Percentiles rank a stretch among this genome's conserved stretches.
phyloP scores from a whole-genome alignment of 2,888 invertebrate species.

The Oxytorus armatus region DNA sequence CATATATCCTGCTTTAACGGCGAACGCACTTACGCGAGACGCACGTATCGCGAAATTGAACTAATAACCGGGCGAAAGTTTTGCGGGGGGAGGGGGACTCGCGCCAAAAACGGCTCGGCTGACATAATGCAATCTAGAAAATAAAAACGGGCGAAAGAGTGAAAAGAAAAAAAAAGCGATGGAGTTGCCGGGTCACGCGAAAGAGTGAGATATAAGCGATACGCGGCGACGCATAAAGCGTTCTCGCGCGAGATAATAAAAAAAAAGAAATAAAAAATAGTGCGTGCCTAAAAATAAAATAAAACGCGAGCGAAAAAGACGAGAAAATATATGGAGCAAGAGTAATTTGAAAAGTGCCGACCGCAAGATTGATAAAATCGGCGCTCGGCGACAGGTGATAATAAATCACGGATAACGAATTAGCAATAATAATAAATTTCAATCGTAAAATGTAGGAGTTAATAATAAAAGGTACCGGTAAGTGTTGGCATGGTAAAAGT shows the following conservation, averaged over 20 bases:
- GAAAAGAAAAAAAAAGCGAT: conserved; percentile 28
- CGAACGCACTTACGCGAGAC: not conserved
- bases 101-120: conserved; percentile 81
- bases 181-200: conserved; percentile 16
- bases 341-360: conserved; percentile 20
- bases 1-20: not conserved
- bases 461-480: conserved; percentile 13
- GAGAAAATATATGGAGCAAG: conserved; percentile 19
- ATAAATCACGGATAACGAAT: conserved; percentile 60
- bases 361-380: conserved; percentile 55
- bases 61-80: conserved; percentile 83
- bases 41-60: conserved; percentile 76
- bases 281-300: not conserved
- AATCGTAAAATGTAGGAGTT: conserved; percentile 13
- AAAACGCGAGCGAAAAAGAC: conserved; percentile 16
- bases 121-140: conserved; percentile 72
- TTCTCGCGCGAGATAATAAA: conserved; percentile 41
- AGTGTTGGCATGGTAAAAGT: not conserved
- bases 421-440: conserved; percentile 63
- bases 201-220: not conserved
- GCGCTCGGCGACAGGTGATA: not conserved
- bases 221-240: conserved; percentile 40
- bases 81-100: too few relatives aligned
- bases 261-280: conserved; percentile 23
- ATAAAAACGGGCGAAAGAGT: conserved; percentile 38